Evolutionary conservation across 2,797 vertebrate genomes (phyloP).

Genomic region (Iguana delicatissima): DNA sequence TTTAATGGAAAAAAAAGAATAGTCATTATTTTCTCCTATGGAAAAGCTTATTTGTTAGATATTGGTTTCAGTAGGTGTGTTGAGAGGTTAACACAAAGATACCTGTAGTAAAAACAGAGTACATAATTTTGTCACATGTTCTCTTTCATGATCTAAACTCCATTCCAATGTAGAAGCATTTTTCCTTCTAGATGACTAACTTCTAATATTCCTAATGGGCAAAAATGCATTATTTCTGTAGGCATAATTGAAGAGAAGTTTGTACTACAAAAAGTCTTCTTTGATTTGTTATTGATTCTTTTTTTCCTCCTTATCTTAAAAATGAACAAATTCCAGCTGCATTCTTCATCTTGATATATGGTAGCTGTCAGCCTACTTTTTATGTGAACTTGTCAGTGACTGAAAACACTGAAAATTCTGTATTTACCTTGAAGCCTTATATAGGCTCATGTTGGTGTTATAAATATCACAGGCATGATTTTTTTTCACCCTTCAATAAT

Average conservation of each 20-base stretch:
- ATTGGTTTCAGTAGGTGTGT: neutral
- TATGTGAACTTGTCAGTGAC: neutral
- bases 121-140: neutral
- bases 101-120: neutral
- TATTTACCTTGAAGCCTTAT: neutral
- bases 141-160: neutral
- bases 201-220: neutral
- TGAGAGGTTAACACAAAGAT: neutral
- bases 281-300: neutral
- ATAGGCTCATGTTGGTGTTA: neutral
- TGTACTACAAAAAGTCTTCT: neutral
- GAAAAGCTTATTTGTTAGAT: neutral
- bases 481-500: too few species aligned
- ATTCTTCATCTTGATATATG: neutral
- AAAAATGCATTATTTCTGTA: neutral
- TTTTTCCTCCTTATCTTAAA: neutral
- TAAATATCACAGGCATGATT: neutral
- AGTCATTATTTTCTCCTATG: neutral
- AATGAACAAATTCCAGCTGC: neutral
- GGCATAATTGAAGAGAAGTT: neutral
- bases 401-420: neutral
- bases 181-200: neutral
- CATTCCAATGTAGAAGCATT: neutral
- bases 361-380: constrained; percentile 5
- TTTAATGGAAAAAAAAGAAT: neutral